Percentiles rank a stretch among this genome's conserved stretches.
Evolutionary conservation across 2,888 invertebrate genomes (phyloP).

Genomic region (Sesamia inferens): DNA sequence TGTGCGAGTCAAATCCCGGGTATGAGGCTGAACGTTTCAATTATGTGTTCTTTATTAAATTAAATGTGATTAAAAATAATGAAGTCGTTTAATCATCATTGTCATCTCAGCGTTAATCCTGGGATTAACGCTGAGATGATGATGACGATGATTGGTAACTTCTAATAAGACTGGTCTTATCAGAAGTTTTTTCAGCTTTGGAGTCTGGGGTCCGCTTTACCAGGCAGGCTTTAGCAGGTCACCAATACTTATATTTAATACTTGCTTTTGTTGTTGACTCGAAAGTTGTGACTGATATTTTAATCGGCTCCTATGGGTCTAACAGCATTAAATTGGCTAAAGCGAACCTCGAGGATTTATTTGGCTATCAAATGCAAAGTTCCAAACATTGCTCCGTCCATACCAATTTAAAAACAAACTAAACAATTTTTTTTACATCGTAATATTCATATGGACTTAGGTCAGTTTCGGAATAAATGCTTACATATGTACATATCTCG

Average conservation of each 20-base stretch:
- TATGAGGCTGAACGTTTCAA: constrained; percentile 14
- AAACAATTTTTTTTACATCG: not conserved
- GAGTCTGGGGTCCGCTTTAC: no score
- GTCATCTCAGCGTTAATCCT: no score
- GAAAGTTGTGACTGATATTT: not conserved
- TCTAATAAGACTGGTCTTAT: no score
- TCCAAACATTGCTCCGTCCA: not conserved
- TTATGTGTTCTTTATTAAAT: constrained; percentile 37
- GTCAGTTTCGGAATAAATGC: not conserved
- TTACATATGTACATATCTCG: not conserved
- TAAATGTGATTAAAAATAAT: not conserved
- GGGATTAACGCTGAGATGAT: no score
- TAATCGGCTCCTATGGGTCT: not conserved
- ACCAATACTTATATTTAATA: not conserved
- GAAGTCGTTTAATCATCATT: no score
- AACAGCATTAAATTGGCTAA: not conserved
- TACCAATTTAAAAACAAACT: not conserved
- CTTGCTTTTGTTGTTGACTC: not conserved
- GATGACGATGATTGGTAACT: no score
- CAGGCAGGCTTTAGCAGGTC: not conserved
- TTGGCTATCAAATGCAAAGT: not conserved
- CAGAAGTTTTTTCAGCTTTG: no score
- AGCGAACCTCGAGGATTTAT: no score
- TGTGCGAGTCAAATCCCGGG: constrained; percentile 30
- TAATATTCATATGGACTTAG: not conserved